A percentile compares a stretch with the other conserved stretches of the same genome.
phyloP scores from a whole-genome alignment of 2,113 vertebrate genomes.

The Sardina pilchardus region DNA sequence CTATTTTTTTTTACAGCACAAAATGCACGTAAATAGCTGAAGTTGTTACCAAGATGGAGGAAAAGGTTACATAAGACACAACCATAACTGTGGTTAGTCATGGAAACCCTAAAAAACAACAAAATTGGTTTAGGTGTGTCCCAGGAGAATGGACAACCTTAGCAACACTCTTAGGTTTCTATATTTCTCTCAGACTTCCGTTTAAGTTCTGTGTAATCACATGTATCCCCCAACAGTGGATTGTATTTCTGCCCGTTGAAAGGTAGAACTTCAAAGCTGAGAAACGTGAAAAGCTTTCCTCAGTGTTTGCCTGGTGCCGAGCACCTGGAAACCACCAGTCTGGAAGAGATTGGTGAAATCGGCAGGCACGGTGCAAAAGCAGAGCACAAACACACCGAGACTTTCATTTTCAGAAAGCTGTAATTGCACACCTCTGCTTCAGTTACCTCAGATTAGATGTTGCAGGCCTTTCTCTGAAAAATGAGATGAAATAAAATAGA shows the following conservation, averaged over 20 bases:
- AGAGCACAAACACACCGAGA: neutral
- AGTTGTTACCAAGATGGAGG: neutral
- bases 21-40: neutral
- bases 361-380: neutral
- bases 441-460: constrained; percentile 48
- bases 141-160: neutral
- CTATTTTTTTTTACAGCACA: neutral
- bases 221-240: neutral
- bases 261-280: neutral
- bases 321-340: neutral
- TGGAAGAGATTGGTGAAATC: constrained; percentile 20
- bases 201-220: neutral
- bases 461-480: constrained; percentile 36
- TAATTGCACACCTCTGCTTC: constrained; percentile 37
- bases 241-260: neutral
- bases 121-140: neutral
- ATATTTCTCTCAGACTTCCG: neutral
- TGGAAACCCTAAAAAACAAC: neutral
- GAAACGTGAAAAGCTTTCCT: neutral
- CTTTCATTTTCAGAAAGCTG: neutral
- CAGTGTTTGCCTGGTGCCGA: neutral
- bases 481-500: neutral
- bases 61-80: neutral
- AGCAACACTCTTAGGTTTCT: neutral
- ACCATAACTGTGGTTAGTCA: neutral